These are phyloP conservation scores for Trichomycterus rosablanca DNA, from an alignment of 2,113 vertebrate species.

Conservation along the genomic window DNA sequence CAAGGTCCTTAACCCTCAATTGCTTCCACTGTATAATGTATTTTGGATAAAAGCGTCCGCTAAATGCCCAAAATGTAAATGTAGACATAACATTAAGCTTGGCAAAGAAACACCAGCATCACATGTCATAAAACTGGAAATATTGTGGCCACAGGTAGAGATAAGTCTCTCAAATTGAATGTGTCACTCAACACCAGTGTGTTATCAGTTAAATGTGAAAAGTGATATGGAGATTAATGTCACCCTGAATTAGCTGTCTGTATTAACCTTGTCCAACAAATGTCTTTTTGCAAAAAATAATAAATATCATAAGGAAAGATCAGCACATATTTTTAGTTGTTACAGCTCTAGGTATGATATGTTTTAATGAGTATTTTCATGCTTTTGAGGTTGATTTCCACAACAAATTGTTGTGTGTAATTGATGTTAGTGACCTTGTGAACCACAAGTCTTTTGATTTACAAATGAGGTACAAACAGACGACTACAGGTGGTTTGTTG, in stretches of 20 bases:
- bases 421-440: not conserved
- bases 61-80: too few species aligned
- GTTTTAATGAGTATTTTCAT: constrained; percentile 3
- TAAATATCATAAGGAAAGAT: not conserved
- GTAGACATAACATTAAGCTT: not conserved
- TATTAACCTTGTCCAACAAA: not conserved
- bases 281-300: not conserved
- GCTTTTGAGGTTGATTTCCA: not conserved
- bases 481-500: not conserved
- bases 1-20: too few species aligned
- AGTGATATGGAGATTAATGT: not conserved
- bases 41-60: too few species aligned
- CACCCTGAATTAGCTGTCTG: not conserved
- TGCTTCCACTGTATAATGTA: too few species aligned
- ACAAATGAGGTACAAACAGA: not conserved
- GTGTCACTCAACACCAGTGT: not conserved
- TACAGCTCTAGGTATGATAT: not conserved
- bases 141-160: not conserved
- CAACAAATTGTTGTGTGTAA: not conserved
- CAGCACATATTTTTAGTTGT: not conserved
- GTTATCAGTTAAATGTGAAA: not conserved
- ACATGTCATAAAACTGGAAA: not conserved
- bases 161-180: not conserved
- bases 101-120: not conserved
- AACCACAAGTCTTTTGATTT: not conserved